These are phyloP conservation scores for Rissa tridactyla DNA, from an alignment of 2,113 vertebrate genomes.

Conservation along the genomic window DNA sequence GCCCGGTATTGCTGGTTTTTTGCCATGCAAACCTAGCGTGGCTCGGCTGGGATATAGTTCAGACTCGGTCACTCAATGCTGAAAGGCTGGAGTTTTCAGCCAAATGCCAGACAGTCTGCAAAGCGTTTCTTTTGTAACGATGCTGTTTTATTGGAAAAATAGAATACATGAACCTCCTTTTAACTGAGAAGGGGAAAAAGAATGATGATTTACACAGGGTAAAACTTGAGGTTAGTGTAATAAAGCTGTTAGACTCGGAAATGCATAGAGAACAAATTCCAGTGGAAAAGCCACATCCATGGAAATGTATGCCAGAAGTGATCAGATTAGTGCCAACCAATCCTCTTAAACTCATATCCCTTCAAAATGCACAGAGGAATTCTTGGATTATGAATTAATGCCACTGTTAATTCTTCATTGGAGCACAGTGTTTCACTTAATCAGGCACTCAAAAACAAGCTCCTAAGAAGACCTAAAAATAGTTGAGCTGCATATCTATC, in stretches of 20 bases:
- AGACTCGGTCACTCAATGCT: background rate
- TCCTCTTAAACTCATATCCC: slow-evolving; percentile 64
- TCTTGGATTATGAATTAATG: slow-evolving; percentile 50
- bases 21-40: background rate
- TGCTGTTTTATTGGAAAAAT: background rate
- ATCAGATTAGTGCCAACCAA: slow-evolving; percentile 63
- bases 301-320: slow-evolving; percentile 54
- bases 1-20: background rate
- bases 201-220: background rate
- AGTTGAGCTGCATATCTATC: slow-evolving; percentile 19
- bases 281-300: slow-evolving; percentile 29
- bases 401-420: slow-evolving; percentile 41
- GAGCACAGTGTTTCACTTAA: slow-evolving; percentile 40
- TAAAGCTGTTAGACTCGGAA: background rate
- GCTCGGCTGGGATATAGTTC: background rate
- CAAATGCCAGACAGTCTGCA: background rate
- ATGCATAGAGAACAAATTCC: slow-evolving; percentile 25
- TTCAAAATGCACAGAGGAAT: slow-evolving; percentile 66
- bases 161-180: background rate
- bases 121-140: background rate
- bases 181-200: background rate
- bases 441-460: slow-evolving; percentile 19
- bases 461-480: slow-evolving; percentile 32
- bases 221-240: background rate
- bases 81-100: background rate